Evolutionary conservation across 2,797 vertebrate species (phyloP), one percentile per base, ranked within the genome.

Genomic region (Gambusia yucatana): DNA sequence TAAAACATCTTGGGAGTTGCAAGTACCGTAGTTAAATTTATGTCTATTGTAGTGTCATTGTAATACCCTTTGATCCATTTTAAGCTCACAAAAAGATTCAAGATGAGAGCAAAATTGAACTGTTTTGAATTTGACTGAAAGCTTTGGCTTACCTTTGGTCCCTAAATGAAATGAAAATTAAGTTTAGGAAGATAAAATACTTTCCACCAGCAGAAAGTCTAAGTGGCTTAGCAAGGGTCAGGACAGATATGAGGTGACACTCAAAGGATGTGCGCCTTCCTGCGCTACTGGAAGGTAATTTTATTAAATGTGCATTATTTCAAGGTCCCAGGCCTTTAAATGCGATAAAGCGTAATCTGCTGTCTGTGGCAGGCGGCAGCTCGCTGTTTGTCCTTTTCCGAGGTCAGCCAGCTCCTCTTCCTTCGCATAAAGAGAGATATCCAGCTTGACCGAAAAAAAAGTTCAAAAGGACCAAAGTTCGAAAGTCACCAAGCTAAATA

Each of bases 291-390:
- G 88, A 86, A 91, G 81, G 84, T 95, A 96, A 95, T 95, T 94
- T 91, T 88, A 79, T 92, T 91, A 93, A 94, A 95, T 84, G 86
- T 91, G 89, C 90, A 89, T 93, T 90, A 95, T 95, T 96, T 95
- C 90, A 94, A 96, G 88, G 91, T 93, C 84, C 74, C 77, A 52
- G 86, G 93, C 93, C 88, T 93, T 93, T 93, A 93, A 95, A 92
- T 91, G 77, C 76, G 88, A 95, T 94, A 91, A 93, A 91, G 84
- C 77, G 73, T 92, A 90, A 95, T 95, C 90, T 94, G 82, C 85
- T 89, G 46, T 92, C 87, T 87, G 73, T 80, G 82, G 80, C 84
- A 86, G 67, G 72, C 80, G 82, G 81, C 85, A 86, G 70, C 77
- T 75, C 20, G 79, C 84, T 80, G 28, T 47, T 69, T 83, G 77